Base-by-base conservation (phyloP, 2,113 vertebrate species). In the Tachycineta bicolor region DNA sequence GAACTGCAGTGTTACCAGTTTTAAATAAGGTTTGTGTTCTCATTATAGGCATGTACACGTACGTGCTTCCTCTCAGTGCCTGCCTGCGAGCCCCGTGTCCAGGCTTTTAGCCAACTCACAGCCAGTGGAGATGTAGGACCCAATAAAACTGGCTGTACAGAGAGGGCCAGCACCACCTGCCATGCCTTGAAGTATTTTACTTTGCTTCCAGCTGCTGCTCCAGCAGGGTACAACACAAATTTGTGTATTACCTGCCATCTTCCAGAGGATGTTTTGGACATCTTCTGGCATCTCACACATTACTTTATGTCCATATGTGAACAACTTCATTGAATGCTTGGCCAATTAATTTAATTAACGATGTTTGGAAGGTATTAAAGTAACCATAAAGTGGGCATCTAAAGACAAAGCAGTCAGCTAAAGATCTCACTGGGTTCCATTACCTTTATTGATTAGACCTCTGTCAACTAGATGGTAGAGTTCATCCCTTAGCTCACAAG, bases 41-140 rank as follows among this genome's bases (percentile, higher is more conserved):
- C 55, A 26, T 4, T 69, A 26, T 16, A 69, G 64, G 52, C 8
- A 49, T 0, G 1, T 21, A 33, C 31, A 28, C 0, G 4, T 46
- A 16, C 0, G 1, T 6, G 16, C 22, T 63, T 50, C 17, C 10
- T 58, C 70, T 62, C 8, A 11, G 56, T 28, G 31, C 15, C 47
- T 62, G 26, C 34, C 33, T 24, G 41, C 28, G 11, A 80, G 20
- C 34, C 31, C 25, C 2, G 1, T 34, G 9, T 31, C 34, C 46
- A 69, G 33, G 33, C 18, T 44, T 69, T 74, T 12, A 14, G 18
- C 14, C 28, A 55, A 1, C 34, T 69, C 44, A 28, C 6, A 43
- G 34, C 29, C 46, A 81, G 1, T n/a, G 46, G 59, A 81, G 18
- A 47, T 2, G 3, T 1, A 78, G 25, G 20, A 55, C 26, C 34